Base-by-base conservation (phyloP, 2,797 vertebrate species). In the Anableps anableps region DNA sequence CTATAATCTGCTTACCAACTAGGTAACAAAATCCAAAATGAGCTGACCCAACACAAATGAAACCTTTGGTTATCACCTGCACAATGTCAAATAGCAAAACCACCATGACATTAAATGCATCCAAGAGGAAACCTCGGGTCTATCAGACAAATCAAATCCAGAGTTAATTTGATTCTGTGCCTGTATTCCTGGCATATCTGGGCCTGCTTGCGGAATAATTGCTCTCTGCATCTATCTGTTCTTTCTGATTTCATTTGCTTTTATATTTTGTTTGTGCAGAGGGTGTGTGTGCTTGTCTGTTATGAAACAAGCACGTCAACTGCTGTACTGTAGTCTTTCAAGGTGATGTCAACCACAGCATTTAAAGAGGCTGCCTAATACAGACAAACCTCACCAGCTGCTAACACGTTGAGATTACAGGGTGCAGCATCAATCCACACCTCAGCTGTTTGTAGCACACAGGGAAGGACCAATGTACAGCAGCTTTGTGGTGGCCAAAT, bases 161-260 rank as follows among this genome's bases (percentile, higher is more conserved):
- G 85, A 83, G 82, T 72, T 95, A 94, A 95, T 93, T 88, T 78
- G 93, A 95, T 95, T 90, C 45, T 71, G 81, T 8, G 79, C 86
- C 89, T 93, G 91, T 92, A 89, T 94, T 94, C 92, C 93, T 85
- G 93, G 93, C 90, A 95, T 92, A 92, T 91, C 90, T 90, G 91
- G 88, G 86, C 90, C 92, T 85, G 92, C 90, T 87, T 76, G 80
- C 88, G 89, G 86, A 90, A 92, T 93, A 93, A 95, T 94, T 89
- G 85, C 86, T 89, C 80, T 79, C 88, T 81, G 66, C 64, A 80
- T 90, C 88, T 88, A 94, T 95, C 90, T 93, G 83, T 84, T 80
- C 84, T 62, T 88, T 87, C 88, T 92, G 91, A 95, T 94, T 91
- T 94, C 88, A 95, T 95, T 94, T 90, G 76, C 83, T 78, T 64